Conservation (phyloP, 2,888 invertebrate genomes). For the Drosophila recens region DNA sequence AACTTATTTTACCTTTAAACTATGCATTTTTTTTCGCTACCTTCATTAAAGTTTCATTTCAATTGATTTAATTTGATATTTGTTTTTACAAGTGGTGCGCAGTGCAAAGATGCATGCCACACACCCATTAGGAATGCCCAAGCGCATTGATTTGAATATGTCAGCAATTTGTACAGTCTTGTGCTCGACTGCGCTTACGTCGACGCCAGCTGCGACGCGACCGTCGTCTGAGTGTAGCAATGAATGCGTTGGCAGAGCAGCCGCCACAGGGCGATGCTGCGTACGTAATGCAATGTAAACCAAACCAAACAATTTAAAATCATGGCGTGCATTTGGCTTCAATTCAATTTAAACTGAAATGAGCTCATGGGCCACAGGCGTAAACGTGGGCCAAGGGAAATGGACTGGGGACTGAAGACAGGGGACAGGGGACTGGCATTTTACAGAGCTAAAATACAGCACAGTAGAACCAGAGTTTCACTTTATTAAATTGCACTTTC, state of each 20-base stretch:
- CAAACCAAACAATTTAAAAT: conserved; percentile 81
- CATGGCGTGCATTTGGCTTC: conserved; percentile 79
- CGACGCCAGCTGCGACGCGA: conserved; percentile 13
- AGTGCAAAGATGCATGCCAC: conserved; percentile 48
- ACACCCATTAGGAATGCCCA: conserved; percentile 55
- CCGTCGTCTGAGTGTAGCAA: conserved; percentile 35
- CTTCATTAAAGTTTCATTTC: conserved; percentile 38
- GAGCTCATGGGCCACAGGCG: conserved; percentile 55
- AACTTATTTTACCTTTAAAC: neutral
- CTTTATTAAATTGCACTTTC: conserved; percentile 54
- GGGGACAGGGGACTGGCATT: conserved; percentile 10
- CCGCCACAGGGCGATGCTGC: conserved; percentile 48
- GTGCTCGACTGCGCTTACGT: conserved; percentile 64
- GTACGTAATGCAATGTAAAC: conserved; percentile 77
- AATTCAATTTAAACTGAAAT: conserved; percentile 78
- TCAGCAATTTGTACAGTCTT: conserved; percentile 81
- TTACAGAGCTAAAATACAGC: conserved; percentile 30
- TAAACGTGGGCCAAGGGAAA: neutral
- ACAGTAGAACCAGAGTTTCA: conserved; percentile 26
- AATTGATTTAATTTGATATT: conserved; percentile 75
- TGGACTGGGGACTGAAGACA: neutral
- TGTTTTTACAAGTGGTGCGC: conserved; percentile 66
- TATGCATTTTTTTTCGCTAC: neutral
- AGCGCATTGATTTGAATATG: conserved; percentile 80
- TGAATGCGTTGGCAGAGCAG: conserved; percentile 32